Percentiles rank a stretch among this genome's conserved stretches.
These are phyloP conservation scores for Xestia rhomboidea DNA, from an alignment of 2,888 invertebrate species.

Conservation along the genomic window DNA sequence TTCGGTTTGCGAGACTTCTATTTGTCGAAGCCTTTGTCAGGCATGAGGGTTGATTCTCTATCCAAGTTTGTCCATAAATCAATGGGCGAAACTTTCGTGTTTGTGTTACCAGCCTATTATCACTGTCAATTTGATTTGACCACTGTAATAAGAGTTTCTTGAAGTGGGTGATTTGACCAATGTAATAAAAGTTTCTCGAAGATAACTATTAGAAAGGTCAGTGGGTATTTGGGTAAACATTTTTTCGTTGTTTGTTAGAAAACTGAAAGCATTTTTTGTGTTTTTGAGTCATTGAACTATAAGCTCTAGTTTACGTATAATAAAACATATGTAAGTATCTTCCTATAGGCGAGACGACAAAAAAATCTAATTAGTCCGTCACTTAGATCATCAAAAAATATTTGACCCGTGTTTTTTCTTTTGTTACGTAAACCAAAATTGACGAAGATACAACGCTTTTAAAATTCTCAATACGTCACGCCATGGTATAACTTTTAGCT, in stretches of 20 bases:
- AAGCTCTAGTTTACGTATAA: background rate
- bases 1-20: constrained; percentile 16
- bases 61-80: constrained; percentile 54
- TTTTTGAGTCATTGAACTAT: background rate
- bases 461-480: too few relatives aligned
- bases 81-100: constrained; percentile 33
- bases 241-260: background rate
- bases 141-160: constrained; percentile 23
- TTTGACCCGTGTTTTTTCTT: too few relatives aligned
- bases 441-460: too few relatives aligned
- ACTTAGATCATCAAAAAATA: too few relatives aligned
- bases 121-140: constrained; percentile 25
- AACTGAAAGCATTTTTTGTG: background rate
- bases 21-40: constrained; percentile 23
- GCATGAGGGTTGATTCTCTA: constrained; percentile 30
- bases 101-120: constrained; percentile 26
- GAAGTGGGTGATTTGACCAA: constrained; percentile 16
- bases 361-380: too few relatives aligned
- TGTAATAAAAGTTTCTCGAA: constrained; percentile 19
- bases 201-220: constrained; percentile 2
- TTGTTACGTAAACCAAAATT: too few relatives aligned
- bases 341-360: too few relatives aligned
- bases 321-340: background rate
- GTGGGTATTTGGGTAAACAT: background rate
- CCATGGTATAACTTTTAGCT: too few relatives aligned